Base-by-base conservation (phyloP, 92 coral and sea anemone species). In the Paramuricea clavata region DNA sequence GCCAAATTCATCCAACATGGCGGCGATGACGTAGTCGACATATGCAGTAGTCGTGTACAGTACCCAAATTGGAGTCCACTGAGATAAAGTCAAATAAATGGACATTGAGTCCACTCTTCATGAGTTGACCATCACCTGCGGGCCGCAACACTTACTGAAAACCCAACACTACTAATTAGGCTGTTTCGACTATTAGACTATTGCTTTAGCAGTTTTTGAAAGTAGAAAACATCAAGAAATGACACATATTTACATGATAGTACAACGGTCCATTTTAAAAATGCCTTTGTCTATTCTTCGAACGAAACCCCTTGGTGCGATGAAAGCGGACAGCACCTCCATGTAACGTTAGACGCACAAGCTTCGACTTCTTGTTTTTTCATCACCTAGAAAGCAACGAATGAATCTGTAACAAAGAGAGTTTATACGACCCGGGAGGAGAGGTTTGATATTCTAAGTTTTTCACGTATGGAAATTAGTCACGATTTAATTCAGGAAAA, bases 161-260 rank as follows among this genome's bases (percentile, higher is more conserved):
- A 5, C 52, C 52, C 52, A 39, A 1, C 13, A 47, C 3, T 47
- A 54, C 17, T 2, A 19, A 2, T 54, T 1, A 12, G 42, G 23
- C 26, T 21, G 62, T 21, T 54, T 54, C 22, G 62, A 21, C 62
- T 54, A 3, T 28, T 32, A 0, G 13, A 16, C 39, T 32, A 65
- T 65, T 27, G 25, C 72, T 4, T 32, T 12, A 28, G 22, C 72
- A 65, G 39, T 28, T 4, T 30, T 65, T 54, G 16, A 54, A 19
- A 54, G 22, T 1, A 21, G 8, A 54, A 54, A 19, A 2, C 19
- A 30, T 28, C 72, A 65, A 65, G 72, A n/a, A 65, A 31, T 30
- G 21, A 65, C 4, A 65, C 36, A 65, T 33, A 65, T 65, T 65
- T 65, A 65, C 72, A 65, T 32, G 72, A 65, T 65, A 65, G 72